phyloP scores from a whole-genome alignment of 2,888 invertebrate genomes.

The Drosophila nr. fundita region DNA sequence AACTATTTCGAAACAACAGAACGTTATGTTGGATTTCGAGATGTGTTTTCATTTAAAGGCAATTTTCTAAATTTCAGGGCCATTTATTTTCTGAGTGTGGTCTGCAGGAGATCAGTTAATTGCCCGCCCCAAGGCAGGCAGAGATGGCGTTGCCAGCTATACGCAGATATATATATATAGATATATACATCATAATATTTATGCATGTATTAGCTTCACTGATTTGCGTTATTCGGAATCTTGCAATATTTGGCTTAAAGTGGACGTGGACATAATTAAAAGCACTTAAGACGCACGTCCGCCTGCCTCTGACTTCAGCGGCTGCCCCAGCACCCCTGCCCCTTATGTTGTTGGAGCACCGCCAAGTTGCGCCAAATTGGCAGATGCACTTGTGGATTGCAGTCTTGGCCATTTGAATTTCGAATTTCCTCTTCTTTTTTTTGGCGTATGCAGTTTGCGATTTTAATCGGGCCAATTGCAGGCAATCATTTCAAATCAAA shows the following conservation, averaged over 20 bases:
- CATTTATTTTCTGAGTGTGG: not conserved
- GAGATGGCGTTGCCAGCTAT: constrained; percentile 7
- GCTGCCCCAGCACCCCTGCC: not conserved
- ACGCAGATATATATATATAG: not conserved
- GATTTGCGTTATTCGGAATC: constrained; percentile 74
- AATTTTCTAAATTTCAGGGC: not conserved
- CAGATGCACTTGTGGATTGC: constrained; percentile 52
- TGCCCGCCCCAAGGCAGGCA: constrained; percentile 33
- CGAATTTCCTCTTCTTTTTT: not conserved
- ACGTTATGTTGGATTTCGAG: not conserved
- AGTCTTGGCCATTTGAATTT: constrained; percentile 28
- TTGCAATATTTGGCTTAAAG: constrained; percentile 73
- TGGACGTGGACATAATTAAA: constrained; percentile 80
- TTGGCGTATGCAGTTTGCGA: constrained; percentile 18
- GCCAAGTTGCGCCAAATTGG: constrained; percentile 57
- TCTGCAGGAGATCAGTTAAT: constrained; percentile 35
- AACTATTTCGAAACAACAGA: not conserved
- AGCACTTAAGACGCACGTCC: constrained; percentile 70
- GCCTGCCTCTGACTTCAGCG: constrained; percentile 23
- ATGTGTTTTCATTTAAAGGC: not conserved
- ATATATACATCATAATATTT: not conserved
- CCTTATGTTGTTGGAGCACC: constrained; percentile 44
- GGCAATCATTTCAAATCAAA: constrained; percentile 20
- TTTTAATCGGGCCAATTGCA: constrained; percentile 49
- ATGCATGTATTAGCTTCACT: constrained; percentile 20